Evolutionary conservation across 2,797 vertebrate species (phyloP).

Genomic region (Sebastiscus albofasciatus): DNA sequence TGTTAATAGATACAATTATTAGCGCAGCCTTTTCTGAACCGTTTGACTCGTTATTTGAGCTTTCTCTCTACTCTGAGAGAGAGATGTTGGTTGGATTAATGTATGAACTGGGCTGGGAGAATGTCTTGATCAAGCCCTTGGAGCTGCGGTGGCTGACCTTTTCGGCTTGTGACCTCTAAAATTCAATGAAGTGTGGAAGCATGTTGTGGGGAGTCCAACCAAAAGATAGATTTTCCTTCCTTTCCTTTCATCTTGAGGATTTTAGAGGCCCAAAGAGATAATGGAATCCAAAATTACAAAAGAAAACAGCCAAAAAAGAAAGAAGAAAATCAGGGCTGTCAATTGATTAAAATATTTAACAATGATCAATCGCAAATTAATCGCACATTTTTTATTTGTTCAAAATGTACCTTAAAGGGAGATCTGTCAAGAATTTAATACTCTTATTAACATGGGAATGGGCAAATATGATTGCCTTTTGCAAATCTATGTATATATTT

Average conservation of each 20-base stretch:
- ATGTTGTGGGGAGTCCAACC: no score
- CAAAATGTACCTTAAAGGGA: no score
- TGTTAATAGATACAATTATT: not conserved
- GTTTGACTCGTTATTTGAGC: not conserved
- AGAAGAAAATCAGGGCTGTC: no score
- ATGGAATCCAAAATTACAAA: not conserved
- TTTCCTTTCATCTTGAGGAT: not conserved
- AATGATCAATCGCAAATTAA: no score
- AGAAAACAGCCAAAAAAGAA: not conserved
- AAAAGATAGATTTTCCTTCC: no score
- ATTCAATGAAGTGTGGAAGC: not conserved
- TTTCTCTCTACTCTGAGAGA: not conserved
- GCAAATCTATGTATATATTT: no score
- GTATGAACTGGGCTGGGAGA: not conserved
- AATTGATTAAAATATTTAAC: no score
- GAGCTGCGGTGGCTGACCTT: not conserved
- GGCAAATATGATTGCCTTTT: no score
- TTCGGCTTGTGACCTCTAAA: constrained; percentile 2
- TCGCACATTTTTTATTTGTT: no score
- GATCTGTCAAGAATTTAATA: no score
- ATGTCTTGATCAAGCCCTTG: not conserved
- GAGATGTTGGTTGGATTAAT: not conserved
- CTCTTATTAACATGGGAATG: no score
- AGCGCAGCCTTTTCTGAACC: not conserved
- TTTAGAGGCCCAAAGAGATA: not conserved